Percentiles rank a stretch among this genome's conserved stretches.
These are phyloP conservation scores for Oophaga pumilio DNA, from an alignment of 2,113 vertebrate genomes.

Conservation along the genomic window DNA sequence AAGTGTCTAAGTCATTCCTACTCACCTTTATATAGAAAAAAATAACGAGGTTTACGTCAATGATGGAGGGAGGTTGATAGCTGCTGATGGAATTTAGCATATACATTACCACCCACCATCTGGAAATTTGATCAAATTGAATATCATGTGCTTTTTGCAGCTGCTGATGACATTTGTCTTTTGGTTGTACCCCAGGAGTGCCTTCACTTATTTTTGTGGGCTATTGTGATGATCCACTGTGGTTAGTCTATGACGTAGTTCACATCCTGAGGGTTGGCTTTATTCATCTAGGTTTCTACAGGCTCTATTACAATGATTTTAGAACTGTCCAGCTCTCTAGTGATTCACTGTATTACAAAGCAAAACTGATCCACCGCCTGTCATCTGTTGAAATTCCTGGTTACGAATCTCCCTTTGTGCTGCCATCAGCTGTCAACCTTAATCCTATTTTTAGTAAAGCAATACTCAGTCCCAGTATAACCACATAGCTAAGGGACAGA, in stretches of 20 bases:
- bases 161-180: not conserved
- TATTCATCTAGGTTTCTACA: conserved; percentile 42
- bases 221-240: not conserved
- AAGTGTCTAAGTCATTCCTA: too few species aligned
- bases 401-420: conserved; percentile 64
- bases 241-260: not conserved
- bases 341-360: conserved; percentile 60
- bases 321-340: conserved; percentile 27
- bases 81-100: too few species aligned
- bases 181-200: not conserved
- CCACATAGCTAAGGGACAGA: conserved; percentile 54
- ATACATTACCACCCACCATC: too few species aligned
- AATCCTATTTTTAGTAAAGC: conserved; percentile 67
- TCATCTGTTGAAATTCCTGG: conserved; percentile 63
- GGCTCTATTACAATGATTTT: conserved; percentile 61
- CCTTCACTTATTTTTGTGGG: not conserved
- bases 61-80: too few species aligned
- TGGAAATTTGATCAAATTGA: too few species aligned
- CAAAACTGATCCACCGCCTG: conserved; percentile 60
- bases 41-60: too few species aligned
- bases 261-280: not conserved
- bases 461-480: conserved; percentile 35
- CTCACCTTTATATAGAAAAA: too few species aligned
- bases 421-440: conserved; percentile 62
- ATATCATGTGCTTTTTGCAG: not conserved